phyloP scores from a whole-genome alignment of 2,888 invertebrate genomes.

The Noctua fimbriata region DNA sequence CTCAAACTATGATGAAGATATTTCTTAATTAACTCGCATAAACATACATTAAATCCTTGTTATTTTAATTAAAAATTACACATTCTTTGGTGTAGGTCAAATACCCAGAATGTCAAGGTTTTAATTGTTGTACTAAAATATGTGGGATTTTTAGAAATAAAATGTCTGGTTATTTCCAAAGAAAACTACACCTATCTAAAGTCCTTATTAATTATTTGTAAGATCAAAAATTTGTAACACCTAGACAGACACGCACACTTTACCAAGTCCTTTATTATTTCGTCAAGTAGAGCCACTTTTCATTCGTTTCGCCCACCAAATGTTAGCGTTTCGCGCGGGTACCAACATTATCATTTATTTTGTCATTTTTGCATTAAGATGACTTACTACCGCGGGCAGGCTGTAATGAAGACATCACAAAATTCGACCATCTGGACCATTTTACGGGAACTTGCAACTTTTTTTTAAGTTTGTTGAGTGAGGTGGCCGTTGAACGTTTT shows the following conservation, averaged over 20 bases:
- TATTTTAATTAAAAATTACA: constrained; percentile 52
- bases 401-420: constrained; percentile 78
- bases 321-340: constrained; percentile 70
- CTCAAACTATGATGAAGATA: constrained; percentile 38
- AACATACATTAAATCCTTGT: constrained; percentile 35
- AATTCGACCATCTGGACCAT: constrained; percentile 67
- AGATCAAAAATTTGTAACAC: not conserved
- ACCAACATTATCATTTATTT: constrained; percentile 76
- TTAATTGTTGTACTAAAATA: constrained; percentile 29
- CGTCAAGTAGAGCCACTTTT: constrained; percentile 71
- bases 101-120: constrained; percentile 43
- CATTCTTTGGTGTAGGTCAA: constrained; percentile 52
- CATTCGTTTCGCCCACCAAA: constrained; percentile 56
- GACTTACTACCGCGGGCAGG: constrained; percentile 66
- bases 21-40: constrained; percentile 58
- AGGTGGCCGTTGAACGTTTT: not conserved
- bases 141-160: not conserved
- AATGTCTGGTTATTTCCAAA: not conserved
- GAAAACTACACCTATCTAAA: not conserved
- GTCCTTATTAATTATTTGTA: not conserved
- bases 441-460: constrained; percentile 45
- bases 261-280: constrained; percentile 16
- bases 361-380: constrained; percentile 77
- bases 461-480: constrained; percentile 26
- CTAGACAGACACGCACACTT: not conserved